A percentile compares a stretch with the other conserved stretches of the same genome.
Conservation (phyloP, 2,113 vertebrate genomes). For the Petrocephalus microphthalmus region DNA sequence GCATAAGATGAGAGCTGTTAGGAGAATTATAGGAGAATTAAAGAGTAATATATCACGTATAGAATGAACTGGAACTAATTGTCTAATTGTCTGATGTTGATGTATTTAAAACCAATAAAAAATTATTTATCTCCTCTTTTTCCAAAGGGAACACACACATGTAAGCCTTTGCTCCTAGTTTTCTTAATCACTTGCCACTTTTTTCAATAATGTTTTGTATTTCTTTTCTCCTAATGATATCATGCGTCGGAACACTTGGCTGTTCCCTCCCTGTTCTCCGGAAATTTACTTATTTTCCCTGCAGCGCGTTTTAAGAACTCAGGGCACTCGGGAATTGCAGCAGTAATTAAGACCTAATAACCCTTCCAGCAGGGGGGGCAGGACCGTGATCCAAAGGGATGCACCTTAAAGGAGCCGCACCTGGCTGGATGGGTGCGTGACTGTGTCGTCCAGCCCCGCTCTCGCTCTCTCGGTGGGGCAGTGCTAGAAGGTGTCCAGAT, state of each 20-base stretch:
- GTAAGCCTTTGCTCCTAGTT: neutral
- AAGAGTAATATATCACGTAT: neutral
- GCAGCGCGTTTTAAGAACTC: neutral
- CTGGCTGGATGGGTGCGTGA: neutral
- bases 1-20: neutral
- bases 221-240: neutral
- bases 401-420: neutral
- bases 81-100: neutral
- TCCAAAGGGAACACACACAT: neutral
- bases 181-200: neutral
- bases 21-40: neutral
- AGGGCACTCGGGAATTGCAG: neutral
- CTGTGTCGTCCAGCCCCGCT: neutral
- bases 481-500: neutral
- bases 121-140: neutral
- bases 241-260: neutral
- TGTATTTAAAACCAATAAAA: conserved; percentile 2
- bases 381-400: neutral
- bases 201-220: neutral
- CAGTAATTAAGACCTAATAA: neutral
- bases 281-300: neutral
- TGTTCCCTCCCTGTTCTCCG: neutral
- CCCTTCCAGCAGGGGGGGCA: neutral
- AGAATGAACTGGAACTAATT: neutral
- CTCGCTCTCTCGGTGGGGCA: neutral